Conservation (phyloP, 2,113 vertebrate genomes). For the Speoplatyrhinus poulsoni region DNA sequence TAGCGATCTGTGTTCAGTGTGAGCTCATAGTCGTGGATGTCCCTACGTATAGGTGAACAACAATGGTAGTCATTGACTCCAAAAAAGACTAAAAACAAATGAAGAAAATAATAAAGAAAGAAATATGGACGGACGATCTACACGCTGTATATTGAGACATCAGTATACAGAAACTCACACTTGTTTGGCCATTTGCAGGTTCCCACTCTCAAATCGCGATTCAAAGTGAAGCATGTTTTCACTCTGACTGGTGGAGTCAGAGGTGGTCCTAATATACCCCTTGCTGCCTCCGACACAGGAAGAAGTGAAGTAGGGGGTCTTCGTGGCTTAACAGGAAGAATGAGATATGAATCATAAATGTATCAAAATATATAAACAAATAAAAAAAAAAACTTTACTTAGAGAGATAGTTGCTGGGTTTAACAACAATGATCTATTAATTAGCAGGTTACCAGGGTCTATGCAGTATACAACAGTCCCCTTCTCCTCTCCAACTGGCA, state of each 20-base stretch:
- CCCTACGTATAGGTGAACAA: slow-evolving; percentile 64
- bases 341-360: not conserved
- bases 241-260: slow-evolving; percentile 47
- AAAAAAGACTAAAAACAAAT: too few relatives aligned
- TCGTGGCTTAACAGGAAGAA: slow-evolving; percentile 55
- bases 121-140: too few relatives aligned
- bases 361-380: not conserved
- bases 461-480: slow-evolving; percentile 80
- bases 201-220: slow-evolving; percentile 93
- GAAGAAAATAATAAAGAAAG: too few relatives aligned
- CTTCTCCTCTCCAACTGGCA: slow-evolving; percentile 57
- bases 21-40: slow-evolving; percentile 84
- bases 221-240: slow-evolving; percentile 84
- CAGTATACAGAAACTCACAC: slow-evolving; percentile 76
- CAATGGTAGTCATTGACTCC: too few relatives aligned
- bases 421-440: not conserved
- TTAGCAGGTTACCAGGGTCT: slow-evolving; percentile 76
- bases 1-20: slow-evolving; percentile 86
- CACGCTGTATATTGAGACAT: too few relatives aligned
- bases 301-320: slow-evolving; percentile 76
- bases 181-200: slow-evolving; percentile 87
- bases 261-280: slow-evolving; percentile 55
- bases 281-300: slow-evolving; percentile 80
- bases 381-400: not conserved
- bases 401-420: not conserved